A percentile compares a stretch with the other conserved stretches of the same genome.
These are phyloP conservation scores for Aulostomus chinensis DNA, from an alignment of 2,797 vertebrate genomes.

Conservation along the genomic window DNA sequence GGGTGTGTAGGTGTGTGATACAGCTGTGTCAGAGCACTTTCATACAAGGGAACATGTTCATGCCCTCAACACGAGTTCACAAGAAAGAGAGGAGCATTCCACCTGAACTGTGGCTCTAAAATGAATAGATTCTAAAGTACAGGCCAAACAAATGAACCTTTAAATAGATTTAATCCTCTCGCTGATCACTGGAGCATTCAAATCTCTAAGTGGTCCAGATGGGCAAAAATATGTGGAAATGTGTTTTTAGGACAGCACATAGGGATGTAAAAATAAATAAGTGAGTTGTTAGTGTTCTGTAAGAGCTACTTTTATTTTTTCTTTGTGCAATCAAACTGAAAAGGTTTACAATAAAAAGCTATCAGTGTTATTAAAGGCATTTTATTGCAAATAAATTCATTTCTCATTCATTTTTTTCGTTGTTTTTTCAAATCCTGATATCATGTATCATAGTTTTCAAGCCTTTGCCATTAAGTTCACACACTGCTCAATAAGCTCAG, in stretches of 20 bases:
- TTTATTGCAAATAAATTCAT: no score
- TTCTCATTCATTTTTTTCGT: no score
- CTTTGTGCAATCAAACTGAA: no score
- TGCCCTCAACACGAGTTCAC: conserved; percentile 1
- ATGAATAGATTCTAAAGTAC: conserved; percentile 49
- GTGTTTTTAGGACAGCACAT: conserved; percentile 23
- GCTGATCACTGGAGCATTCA: conserved; percentile 67
- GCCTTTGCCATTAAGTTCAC: no score
- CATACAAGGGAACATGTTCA: conserved; percentile 21
- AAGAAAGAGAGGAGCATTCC: conserved; percentile 10
- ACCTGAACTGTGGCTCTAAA: no score
- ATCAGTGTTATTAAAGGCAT: no score
- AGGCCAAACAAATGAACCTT: conserved; percentile 43
- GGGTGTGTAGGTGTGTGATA: conserved; percentile 9
- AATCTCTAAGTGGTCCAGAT: conserved; percentile 42
- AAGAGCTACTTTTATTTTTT: no score
- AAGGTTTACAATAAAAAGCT: no score
- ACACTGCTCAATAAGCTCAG: no score
- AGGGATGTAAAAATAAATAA: conserved; percentile 31
- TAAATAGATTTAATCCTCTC: conserved; percentile 57
- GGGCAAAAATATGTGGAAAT: conserved; percentile 34
- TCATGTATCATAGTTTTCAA: no score
- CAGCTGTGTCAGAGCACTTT: conserved; percentile 19
- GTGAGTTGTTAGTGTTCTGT: conserved; percentile 14
- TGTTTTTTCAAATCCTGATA: no score